Evolutionary conservation across 1,140 invertebrate genomes (phyloP).

Genomic region (Calliopsis andreniformis): DNA sequence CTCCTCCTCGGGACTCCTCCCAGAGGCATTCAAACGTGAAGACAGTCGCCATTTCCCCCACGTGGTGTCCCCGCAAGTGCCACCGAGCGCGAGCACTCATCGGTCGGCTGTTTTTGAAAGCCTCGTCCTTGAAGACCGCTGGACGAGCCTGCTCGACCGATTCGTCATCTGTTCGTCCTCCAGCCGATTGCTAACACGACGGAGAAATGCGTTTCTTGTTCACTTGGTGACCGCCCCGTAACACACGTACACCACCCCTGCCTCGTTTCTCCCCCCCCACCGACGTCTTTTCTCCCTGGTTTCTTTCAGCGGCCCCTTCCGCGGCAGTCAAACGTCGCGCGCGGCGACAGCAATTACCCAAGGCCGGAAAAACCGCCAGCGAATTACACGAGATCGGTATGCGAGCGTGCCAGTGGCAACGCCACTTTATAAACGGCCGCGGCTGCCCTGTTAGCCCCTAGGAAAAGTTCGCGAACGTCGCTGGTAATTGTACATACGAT

Average conservation of each 20-base stretch:
- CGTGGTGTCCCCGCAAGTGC: too few species aligned
- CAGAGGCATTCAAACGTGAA: too few species aligned
- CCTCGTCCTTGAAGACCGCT: conserved; percentile 4
- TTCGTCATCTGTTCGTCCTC: conserved; percentile 53
- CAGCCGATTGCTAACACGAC: conserved; percentile 66
- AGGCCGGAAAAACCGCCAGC: conserved; percentile 66
- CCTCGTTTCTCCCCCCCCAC: neutral
- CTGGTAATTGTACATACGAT: conserved; percentile 24
- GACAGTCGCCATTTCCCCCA: too few species aligned
- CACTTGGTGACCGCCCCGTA: conserved; percentile 1
- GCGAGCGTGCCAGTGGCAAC: conserved; percentile 33
- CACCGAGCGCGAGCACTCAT: too few species aligned
- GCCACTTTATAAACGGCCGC: conserved; percentile 23
- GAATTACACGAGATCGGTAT: conserved; percentile 68
- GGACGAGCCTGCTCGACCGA: conserved; percentile 26
- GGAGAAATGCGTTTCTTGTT: conserved; percentile 73
- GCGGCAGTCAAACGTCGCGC: conserved; percentile 34
- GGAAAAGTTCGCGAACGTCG: conserved; percentile 21
- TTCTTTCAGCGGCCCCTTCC: conserved; percentile 10
- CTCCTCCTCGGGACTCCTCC: too few species aligned
- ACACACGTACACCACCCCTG: conserved; percentile 26
- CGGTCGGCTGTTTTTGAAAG: too few species aligned
- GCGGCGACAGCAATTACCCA: conserved; percentile 49
- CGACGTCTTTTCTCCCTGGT: conserved; percentile 5
- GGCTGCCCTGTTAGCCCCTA: neutral